Conservation (phyloP, 2,888 invertebrate species). For the Meteorus cinctellus region DNA sequence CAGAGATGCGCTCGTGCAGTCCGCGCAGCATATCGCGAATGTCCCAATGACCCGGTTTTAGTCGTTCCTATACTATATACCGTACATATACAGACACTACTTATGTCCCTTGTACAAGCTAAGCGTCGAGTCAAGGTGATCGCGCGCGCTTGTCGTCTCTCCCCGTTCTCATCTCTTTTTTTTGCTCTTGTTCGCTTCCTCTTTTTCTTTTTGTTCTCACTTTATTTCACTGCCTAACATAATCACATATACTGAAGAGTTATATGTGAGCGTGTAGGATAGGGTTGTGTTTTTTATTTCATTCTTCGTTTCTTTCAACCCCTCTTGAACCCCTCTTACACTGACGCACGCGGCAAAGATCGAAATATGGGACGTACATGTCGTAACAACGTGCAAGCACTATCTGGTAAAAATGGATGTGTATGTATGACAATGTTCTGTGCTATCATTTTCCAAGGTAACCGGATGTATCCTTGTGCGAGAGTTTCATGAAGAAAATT, state of each 20-base stretch:
- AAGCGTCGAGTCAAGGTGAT: conserved; percentile 41
- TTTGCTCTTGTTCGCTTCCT: neutral
- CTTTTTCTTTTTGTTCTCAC: neutral
- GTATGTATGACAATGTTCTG: too few relatives aligned
- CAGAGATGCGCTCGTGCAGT: conserved; percentile 43
- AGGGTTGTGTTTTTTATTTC: too few relatives aligned
- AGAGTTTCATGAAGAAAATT: too few relatives aligned
- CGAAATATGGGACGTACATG: conserved; percentile 16
- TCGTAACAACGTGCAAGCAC: neutral
- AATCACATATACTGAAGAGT: neutral
- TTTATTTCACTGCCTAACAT: neutral
- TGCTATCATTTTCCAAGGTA: too few relatives aligned
- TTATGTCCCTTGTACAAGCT: conserved; percentile 28
- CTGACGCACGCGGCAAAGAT: neutral
- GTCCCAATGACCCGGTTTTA: conserved; percentile 69
- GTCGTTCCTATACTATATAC: conserved; percentile 43
- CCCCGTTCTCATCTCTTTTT: neutral
- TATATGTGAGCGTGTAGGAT: too few relatives aligned
- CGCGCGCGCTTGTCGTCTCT: conserved; percentile 15
- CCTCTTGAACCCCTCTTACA: conserved; percentile 16
- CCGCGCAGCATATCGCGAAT: conserved; percentile 53
- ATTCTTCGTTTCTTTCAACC: neutral
- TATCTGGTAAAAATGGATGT: neutral
- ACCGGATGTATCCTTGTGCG: too few relatives aligned
- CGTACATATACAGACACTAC: conserved; percentile 28